Evolutionary conservation across 2,888 invertebrate species (phyloP).

Genomic region (Druceiella hillmani): DNA sequence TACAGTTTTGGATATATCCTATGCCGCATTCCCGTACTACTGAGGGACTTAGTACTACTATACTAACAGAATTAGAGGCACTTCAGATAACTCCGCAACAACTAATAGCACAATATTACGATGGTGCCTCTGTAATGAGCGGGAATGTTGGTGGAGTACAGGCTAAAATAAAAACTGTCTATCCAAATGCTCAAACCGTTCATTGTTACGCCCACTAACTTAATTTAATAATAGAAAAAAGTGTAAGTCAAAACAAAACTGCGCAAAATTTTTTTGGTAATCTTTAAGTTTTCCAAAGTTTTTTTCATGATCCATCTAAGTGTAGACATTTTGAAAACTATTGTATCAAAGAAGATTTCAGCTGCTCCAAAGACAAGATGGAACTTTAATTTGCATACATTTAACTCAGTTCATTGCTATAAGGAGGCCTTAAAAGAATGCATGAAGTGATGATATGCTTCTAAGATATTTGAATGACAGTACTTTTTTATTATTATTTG

Average conservation of each 20-base stretch:
- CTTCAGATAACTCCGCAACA: constrained; percentile 13
- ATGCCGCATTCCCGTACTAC: constrained; percentile 11
- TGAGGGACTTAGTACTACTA: constrained; percentile 12
- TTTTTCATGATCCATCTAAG: constrained; percentile 9
- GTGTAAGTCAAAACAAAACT: constrained; percentile 4
- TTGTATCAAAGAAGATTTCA: constrained; percentile 17
- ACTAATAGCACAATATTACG: too few species aligned
- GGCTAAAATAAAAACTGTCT: constrained; percentile 5
- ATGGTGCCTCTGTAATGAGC: too few species aligned
- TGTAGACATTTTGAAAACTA: constrained; percentile 16
- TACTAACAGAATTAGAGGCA: constrained; percentile 13
- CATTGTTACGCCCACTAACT: constrained; percentile 8
- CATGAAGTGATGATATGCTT: too few species aligned
- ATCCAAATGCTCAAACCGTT: constrained; percentile 6
- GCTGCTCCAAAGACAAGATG: constrained; percentile 15
- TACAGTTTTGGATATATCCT: constrained; percentile 13
- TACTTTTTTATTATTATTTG: too few species aligned
- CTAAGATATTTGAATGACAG: too few species aligned
- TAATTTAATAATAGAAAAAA: constrained; percentile 10
- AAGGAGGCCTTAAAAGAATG: constrained; percentile 20
- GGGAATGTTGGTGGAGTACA: too few species aligned
- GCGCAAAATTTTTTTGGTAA: constrained; percentile 9
- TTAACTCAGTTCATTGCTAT: constrained; percentile 20
- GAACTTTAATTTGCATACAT: constrained; percentile 23
- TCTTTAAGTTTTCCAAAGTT: constrained; percentile 10